Base-by-base conservation (phyloP, 2,888 invertebrate species). In the Platynereis dumerilii region DNA sequence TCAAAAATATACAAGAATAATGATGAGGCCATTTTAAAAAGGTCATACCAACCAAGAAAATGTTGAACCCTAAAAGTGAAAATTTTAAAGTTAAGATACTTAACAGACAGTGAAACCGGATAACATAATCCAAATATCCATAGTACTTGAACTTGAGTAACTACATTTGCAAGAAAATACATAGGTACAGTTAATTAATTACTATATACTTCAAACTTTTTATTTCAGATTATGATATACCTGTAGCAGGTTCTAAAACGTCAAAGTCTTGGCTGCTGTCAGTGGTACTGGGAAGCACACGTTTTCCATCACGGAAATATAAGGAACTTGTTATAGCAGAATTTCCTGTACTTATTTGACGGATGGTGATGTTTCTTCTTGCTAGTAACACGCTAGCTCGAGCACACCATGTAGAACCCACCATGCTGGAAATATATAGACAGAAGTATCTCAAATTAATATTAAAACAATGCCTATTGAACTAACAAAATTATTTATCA, bases 241-340 rank as follows among this genome's bases (percentile, higher is more conserved):
- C 81, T 70, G 81, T 82, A 20, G 80, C 80, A 60, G 82, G 82
- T 55, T 76, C 72, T 22, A 69, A 66, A 7, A 81, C 69, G 24
- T 71, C 66, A 66, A 79, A 76, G 45, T 68, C 69, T 34, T 74
- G 65, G 10, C 58, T 56, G 3, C 54, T 61, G 53, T 73, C 68
- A 17, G 54, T 57, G 58, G 69, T 73, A 3, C 65, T 20, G 2
- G 78, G 71, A 17, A 75, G 70, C 24, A 73, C 70, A 42, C 80
- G 61, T n/a, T 67, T 58, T 10, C 82, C 82, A 69, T 75, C 69
- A 22, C 80, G 42, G 65, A 72, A 81, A 65, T 80, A 78, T 24
- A 81, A 69, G 1, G 81, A 65, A 15, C 27, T 53, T 17, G 26
- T 60, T 29, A 68, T 45, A 26, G 67, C 67, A 7, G 59, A 59